Base-by-base conservation (phyloP, 2,888 invertebrate species). In the Apamea monoglypha region DNA sequence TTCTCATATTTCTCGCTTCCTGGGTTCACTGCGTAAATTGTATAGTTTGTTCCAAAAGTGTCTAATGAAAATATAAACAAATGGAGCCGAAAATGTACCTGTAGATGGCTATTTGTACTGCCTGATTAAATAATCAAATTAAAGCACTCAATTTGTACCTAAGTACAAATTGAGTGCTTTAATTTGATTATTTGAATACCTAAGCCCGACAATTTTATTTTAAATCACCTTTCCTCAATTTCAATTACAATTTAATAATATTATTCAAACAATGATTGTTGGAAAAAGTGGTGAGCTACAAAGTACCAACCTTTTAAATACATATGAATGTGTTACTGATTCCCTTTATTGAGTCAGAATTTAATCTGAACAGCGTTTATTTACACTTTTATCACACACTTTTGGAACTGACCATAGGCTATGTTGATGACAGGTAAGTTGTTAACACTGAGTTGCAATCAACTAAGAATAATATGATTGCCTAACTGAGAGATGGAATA, bases 1-100 rank as follows among this genome's bases (percentile, higher is more conserved):
- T 80, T 83, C 79, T 74, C 61, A 78, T 74, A 87, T 83, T 82
- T 76, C 78, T 76, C 53, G 73, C 78, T 83, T 83, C 59, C 70
- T 81, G 81, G 78, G n/a, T 69, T 69, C 36, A 75, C 36, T 72
- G 72, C 59, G 75, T 44, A 59, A 68, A 68, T 74, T 50, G 40
- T 29, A 50, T n/a, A 36, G 16, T 70, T 70, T 25, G 1, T 53
- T 53, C 18, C 25, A 18, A 53, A 70, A 53, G 3, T 53, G 3
- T 53, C 10, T 25, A 2, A 10, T 56, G 10, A 53, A 25, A 32
- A 53, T 70, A 10, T n/a, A 36, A 36, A 36, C 25, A 53, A n/a
- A 53, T 10, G 5, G 4, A 32, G 8, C 14, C 32, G 1, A 21
- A 69, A 29, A 50, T 0, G 32, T 29, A 69, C 8, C 32, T 16